Conservation (phyloP, 1,140 invertebrate species). For the Pachypeltis micranthus region DNA sequence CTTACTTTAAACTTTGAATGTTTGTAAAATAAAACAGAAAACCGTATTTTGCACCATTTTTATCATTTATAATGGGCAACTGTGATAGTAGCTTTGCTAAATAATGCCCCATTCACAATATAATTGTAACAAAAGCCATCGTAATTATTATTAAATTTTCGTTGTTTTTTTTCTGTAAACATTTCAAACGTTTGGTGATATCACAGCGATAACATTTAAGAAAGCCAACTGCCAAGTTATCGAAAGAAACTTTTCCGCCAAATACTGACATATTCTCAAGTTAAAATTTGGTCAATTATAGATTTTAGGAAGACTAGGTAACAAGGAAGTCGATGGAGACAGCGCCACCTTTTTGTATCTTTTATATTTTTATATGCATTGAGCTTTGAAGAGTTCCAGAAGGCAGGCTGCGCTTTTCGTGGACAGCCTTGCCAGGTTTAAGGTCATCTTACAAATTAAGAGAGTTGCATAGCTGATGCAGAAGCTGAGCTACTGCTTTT, state of each 20-base stretch:
- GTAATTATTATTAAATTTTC: neutral
- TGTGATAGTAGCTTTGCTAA: neutral
- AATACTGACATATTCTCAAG: neutral
- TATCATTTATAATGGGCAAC: neutral
- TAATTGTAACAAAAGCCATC: neutral
- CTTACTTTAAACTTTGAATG: neutral
- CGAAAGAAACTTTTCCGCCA: neutral
- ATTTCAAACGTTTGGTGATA: neutral
- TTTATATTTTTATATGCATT: constrained; percentile 4
- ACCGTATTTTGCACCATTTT: neutral
- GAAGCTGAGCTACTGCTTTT: too few species aligned
- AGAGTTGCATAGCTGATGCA: too few species aligned
- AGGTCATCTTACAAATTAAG: too few species aligned
- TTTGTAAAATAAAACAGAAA: neutral
- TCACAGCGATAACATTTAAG: neutral
- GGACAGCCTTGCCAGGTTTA: too few species aligned
- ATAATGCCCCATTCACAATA: neutral
- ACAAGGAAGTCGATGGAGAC: neutral
- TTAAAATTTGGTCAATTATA: constrained; percentile 5
- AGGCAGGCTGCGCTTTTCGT: too few species aligned
- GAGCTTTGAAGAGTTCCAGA: too few species aligned
- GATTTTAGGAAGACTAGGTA: neutral
- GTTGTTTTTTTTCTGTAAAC: neutral
- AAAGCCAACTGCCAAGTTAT: constrained; percentile 1
- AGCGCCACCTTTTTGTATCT: neutral